Conservation (phyloP, 2,888 invertebrate genomes). For the Apamea anceps region DNA sequence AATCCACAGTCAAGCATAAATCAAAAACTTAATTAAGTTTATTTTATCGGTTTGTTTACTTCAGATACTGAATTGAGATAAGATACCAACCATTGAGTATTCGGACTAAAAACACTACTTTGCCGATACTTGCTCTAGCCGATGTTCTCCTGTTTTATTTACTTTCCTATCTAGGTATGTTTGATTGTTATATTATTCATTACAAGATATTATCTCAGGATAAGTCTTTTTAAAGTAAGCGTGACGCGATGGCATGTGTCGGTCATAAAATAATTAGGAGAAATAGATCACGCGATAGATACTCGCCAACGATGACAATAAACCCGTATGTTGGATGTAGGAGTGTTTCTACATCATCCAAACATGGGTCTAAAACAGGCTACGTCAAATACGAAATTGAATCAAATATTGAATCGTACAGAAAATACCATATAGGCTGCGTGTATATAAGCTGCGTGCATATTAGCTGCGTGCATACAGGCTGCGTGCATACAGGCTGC, state of each 20-base stretch:
- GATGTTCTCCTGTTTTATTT: background rate
- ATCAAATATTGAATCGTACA: background rate
- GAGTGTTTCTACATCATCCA: background rate
- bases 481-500: too few species aligned
- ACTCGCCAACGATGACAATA: background rate
- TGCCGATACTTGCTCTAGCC: background rate
- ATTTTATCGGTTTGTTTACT: conserved; percentile 8
- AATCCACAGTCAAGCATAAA: background rate
- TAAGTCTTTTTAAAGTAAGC: background rate
- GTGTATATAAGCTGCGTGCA: background rate
- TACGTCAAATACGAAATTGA: background rate
- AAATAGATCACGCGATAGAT: background rate
- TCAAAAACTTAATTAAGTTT: background rate
- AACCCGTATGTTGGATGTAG: too few species aligned
- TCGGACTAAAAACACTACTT: background rate
- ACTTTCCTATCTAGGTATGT: background rate
- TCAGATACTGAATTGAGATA: background rate
- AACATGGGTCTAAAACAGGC: too few species aligned
- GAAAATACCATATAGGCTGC: background rate
- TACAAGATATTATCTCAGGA: background rate
- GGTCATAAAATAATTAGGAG: conserved; percentile 11
- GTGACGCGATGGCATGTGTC: background rate
- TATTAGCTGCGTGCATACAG: too few species aligned
- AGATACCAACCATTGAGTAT: background rate
- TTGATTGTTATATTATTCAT: background rate